Evolutionary conservation across 2,797 vertebrate genomes (phyloP).

Genomic region (Anas flavirostris): DNA sequence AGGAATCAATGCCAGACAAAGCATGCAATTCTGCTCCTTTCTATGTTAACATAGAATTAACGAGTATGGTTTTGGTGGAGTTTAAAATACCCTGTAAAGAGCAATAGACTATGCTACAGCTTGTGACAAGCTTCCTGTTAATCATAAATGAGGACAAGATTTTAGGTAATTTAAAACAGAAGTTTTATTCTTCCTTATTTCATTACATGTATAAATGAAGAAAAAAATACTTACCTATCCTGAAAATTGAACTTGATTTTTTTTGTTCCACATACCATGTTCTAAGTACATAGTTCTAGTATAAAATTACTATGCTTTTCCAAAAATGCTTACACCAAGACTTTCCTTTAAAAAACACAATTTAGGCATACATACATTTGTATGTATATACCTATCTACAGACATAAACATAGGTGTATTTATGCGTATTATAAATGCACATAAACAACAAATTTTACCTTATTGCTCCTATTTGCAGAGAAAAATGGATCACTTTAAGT

Average conservation of each 20-base stretch:
- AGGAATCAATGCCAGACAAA: neutral
- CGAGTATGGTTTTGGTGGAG: neutral
- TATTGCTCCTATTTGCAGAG: neutral
- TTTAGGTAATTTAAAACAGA: neutral
- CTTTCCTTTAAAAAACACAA: neutral
- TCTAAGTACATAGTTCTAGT: neutral
- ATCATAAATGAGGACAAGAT: neutral
- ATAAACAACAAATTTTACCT: neutral
- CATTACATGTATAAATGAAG: neutral
- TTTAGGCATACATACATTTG: accelerated
- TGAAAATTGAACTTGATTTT: neutral
- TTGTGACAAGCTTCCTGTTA: neutral
- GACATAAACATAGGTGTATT: neutral
- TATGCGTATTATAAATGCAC: neutral
- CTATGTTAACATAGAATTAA: neutral
- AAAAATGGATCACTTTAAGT: neutral
- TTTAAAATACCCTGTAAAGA: neutral
- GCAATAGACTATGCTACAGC: neutral
- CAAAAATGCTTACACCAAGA: neutral
- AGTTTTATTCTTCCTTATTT: neutral
- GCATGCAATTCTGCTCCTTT: neutral
- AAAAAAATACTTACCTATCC: neutral
- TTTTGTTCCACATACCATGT: neutral
- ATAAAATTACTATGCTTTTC: neutral
- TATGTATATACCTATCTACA: neutral